Evolutionary conservation across 2,797 vertebrate species (phyloP), one percentile per base, ranked within the genome.

Genomic region (Helostoma temminkii): DNA sequence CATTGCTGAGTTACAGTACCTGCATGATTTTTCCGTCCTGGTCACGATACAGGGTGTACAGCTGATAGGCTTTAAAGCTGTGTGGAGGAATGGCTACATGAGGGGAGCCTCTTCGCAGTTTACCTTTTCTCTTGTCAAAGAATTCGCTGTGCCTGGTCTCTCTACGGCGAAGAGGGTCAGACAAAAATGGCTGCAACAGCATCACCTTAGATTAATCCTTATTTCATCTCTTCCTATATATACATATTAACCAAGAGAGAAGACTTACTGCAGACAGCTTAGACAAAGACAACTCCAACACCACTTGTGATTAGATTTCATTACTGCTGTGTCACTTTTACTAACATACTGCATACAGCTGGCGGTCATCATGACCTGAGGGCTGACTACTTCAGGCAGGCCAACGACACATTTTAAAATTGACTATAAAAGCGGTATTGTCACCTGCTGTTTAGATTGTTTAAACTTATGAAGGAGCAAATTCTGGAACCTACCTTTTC

Each of bases 11-110:
- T 37, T 5, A n/a, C 16, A 22, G 61, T 66, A 96, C 97, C 96
- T 99, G 98, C 98, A 98, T 98, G 89, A 99, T 93, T 87, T 96
- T 98, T 9, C 98, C 98, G 0, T 98, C 95, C 86, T 96, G 95
- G n/a, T 92, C 95, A 19, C 98, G 92, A 83, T 98, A 99, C 14
- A 99, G 93, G 0, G 98, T 99, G 89, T 98, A 99, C 0, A 99
- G 95, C 92, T 99, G 98, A 87, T 97, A 98, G 7, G 97, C 98
- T 67, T 97, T 96, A 65, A 95, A 96, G 88, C 94, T 94, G 8
- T 98, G 97, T 9, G 97, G 97, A 10, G 96, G 94, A 45, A 76
- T 15, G n/a, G 80, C 61, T 0, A 70, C 32, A 2, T 66, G 65
- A 0, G 94, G 93, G 2, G 94, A 87, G 1, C 92, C 85, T 62